Conservation (phyloP, 2,888 invertebrate genomes). For the Drosophila histrio region DNA sequence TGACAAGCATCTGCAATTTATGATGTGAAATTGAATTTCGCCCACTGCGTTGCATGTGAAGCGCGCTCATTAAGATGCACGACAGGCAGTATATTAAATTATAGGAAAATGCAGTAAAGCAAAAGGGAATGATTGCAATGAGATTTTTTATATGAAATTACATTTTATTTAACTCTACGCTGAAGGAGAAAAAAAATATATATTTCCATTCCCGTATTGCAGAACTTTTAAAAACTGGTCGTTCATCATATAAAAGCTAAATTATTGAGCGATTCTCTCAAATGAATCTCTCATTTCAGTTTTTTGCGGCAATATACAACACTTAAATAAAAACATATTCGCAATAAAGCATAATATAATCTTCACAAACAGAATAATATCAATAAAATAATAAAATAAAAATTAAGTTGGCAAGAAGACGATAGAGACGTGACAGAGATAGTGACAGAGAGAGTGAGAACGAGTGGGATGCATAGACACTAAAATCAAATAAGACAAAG, state of each 20-base stretch:
- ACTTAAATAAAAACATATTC: conserved; percentile 26
- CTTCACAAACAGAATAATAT: conserved; percentile 66
- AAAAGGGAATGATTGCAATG: neutral
- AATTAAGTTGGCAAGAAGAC: conserved; percentile 69
- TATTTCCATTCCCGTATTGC: no score
- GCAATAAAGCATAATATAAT: conserved; percentile 62
- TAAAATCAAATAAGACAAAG: conserved; percentile 42
- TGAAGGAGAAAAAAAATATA: no score
- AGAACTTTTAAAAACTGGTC: no score
- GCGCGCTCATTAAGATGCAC: conserved; percentile 12
- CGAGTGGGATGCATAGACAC: conserved; percentile 28
- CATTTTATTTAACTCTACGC: no score
- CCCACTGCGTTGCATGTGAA: conserved; percentile 17
- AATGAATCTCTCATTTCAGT: no score
- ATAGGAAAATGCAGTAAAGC: neutral
- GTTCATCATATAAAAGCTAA: no score
- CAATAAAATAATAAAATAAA: conserved; percentile 70
- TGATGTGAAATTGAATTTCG: conserved; percentile 44
- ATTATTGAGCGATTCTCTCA: no score
- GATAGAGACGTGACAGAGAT: conserved; percentile 4
- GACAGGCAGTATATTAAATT: neutral
- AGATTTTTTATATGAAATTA: neutral
- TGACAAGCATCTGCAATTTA: conserved; percentile 30
- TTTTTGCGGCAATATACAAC: conserved; percentile 21
- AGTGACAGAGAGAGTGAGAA: conserved; percentile 8